Base-by-base conservation (phyloP, 2,797 vertebrate genomes). In the Coranthus polyacanthus region DNA sequence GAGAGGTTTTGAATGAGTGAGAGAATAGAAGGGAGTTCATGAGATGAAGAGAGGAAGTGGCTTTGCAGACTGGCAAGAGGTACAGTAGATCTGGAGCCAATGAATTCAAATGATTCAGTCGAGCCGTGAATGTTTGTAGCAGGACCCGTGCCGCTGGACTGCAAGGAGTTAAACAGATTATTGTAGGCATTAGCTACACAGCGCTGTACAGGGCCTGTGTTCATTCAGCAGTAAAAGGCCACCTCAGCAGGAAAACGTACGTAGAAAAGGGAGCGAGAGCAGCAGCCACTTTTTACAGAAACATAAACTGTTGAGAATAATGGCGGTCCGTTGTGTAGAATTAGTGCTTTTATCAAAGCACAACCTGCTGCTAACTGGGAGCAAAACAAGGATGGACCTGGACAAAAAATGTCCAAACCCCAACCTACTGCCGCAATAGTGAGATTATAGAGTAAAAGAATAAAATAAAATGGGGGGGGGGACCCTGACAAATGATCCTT, bases 151-250 rank as follows among this genome's bases (percentile, higher is more conserved):
- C 37, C 15, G 3, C 22, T 38, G 36, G 43, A 29, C 61, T 1
- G 6, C 36, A 32, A 81, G 68, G 70, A 6, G 82, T 86, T 86
- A 83, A 87, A 72, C 21, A 56, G 76, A 85, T 86, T 82, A 84
- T 57, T 70, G 67, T 16, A 64, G 66, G 78, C 68, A 75, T 84
- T 81, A 81, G 61, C 79, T 18, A 5, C 53, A 37, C 62, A 32
- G 68, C 17, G 9, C 45, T 59, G 59, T 51, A 54, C 43, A 15
- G 45, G 34, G 60, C 63, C 46, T 39, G 52, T 60, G 68, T 59
- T 72, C 72, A 29, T 71, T 80, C 66, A 61, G 82, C 74, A 58
- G 78, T 61, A 56, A 71, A 81, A 79, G 74, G 76, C 76, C 72
- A 38, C 67, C 67, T 83, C 83, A 79, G 82, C 82, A 71, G 79